Evolutionary conservation across 2,797 vertebrate genomes (phyloP).

Genomic region (Carcharodon carcharias): DNA sequence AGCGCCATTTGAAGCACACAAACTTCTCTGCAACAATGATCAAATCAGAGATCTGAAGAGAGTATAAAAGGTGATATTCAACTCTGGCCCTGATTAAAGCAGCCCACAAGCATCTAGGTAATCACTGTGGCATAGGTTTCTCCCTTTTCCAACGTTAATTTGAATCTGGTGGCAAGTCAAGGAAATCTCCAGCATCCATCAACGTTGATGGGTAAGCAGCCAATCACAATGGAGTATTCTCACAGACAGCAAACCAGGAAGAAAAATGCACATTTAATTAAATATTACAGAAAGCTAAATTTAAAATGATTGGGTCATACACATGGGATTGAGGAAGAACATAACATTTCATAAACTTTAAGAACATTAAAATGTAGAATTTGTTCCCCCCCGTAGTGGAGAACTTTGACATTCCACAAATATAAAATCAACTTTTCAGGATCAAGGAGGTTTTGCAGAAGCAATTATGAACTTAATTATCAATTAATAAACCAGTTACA

Average conservation of each 20-base stretch:
- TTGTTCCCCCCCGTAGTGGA: not conserved
- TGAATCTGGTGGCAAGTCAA: not conserved
- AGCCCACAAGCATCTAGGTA: not conserved
- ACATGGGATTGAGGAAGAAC: not conserved
- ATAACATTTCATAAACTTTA: no score
- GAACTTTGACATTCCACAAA: not conserved
- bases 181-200: not conserved
- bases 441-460: not conserved
- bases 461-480: not conserved
- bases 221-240: not conserved
- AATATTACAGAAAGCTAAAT: no score
- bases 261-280: no score
- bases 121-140: not conserved
- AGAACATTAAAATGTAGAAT: no score
- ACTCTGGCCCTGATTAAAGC: not conserved
- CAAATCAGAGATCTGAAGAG: not conserved
- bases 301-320: not conserved
- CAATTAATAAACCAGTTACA: no score
- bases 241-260: not conserved
- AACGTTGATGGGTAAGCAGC: not conserved
- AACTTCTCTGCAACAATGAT: not conserved
- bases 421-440: no score
- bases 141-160: not conserved
- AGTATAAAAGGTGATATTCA: not conserved
- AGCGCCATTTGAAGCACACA: not conserved